Conservation (phyloP, 2,113 vertebrate genomes). For the Rana temporaria region DNA sequence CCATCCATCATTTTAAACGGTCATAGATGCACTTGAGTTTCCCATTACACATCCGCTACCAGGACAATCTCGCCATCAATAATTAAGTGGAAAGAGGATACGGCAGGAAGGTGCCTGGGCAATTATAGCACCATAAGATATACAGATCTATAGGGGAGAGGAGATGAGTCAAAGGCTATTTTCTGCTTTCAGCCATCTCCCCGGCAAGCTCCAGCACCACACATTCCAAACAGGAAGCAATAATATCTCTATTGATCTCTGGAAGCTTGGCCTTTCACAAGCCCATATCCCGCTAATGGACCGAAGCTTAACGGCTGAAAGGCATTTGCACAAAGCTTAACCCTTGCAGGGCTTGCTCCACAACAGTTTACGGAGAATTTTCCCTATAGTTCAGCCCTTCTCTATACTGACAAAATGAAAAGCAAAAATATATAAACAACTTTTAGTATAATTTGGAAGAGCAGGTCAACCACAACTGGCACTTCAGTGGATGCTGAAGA, state of each 20-base stretch:
- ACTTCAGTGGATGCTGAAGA: no score
- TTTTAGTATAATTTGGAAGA: no score
- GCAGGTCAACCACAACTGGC: no score
- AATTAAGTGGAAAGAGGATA: slow-evolving; percentile 15
- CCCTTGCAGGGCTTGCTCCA: not conserved
- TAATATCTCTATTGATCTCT: slow-evolving; percentile 34
- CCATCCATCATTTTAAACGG: no score
- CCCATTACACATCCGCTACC: not conserved
- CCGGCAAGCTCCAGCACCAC: not conserved
- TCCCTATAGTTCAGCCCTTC: no score
- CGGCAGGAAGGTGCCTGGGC: not conserved
- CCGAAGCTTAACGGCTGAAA: not conserved
- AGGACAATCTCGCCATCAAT: slow-evolving; percentile 5
- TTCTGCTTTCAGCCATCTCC: slow-evolving; percentile 29
- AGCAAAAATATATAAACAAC: no score
- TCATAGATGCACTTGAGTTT: no score
- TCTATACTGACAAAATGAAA: no score
- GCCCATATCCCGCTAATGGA: not conserved
- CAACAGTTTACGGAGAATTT: not conserved
- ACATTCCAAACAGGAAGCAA: slow-evolving; percentile 8
- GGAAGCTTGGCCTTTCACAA: not conserved
- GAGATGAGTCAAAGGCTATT: slow-evolving; percentile 26
- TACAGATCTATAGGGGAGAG: not conserved
- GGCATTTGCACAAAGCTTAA: not conserved
- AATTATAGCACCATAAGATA: not conserved